These are phyloP conservation scores for Stigmatopora nigra DNA, from an alignment of 2,113 vertebrate species.

Conservation along the genomic window DNA sequence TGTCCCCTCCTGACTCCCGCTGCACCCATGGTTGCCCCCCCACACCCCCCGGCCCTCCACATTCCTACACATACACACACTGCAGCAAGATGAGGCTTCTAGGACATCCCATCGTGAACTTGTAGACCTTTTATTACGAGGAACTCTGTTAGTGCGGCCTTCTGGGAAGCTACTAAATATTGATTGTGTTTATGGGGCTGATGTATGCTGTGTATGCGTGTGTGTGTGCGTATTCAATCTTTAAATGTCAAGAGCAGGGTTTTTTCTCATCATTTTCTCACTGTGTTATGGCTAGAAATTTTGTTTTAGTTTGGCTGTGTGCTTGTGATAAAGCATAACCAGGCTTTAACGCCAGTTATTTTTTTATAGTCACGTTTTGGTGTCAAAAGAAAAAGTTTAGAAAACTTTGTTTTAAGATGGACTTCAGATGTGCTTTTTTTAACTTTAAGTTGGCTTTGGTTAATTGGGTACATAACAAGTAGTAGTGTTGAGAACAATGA, in stretches of 20 bases:
- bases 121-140: constrained; percentile 1
- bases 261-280: neutral
- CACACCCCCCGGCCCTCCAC: constrained; percentile 35
- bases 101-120: constrained; percentile 47
- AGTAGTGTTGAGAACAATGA: no score
- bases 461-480: no score
- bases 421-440: no score
- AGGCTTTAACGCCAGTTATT: neutral
- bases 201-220: constrained; percentile 11
- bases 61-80: constrained; percentile 30
- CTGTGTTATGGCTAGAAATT: constrained; percentile 4
- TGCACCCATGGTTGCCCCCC: constrained; percentile 39
- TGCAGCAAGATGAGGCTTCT: constrained; percentile 40
- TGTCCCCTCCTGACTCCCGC: constrained; percentile 47
- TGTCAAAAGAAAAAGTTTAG: neutral
- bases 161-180: constrained; percentile 40
- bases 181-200: constrained; percentile 29
- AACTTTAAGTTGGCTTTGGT: no score
- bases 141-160: constrained; percentile 7
- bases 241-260: constrained; percentile 10
- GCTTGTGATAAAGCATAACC: neutral
- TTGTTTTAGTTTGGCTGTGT: neutral
- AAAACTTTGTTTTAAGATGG: no score
- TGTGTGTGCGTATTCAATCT: constrained; percentile 25
- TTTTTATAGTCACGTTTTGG: neutral